These are phyloP conservation scores for Nibea albiflora DNA, from an alignment of 2,113 vertebrate genomes.

Conservation along the genomic window DNA sequence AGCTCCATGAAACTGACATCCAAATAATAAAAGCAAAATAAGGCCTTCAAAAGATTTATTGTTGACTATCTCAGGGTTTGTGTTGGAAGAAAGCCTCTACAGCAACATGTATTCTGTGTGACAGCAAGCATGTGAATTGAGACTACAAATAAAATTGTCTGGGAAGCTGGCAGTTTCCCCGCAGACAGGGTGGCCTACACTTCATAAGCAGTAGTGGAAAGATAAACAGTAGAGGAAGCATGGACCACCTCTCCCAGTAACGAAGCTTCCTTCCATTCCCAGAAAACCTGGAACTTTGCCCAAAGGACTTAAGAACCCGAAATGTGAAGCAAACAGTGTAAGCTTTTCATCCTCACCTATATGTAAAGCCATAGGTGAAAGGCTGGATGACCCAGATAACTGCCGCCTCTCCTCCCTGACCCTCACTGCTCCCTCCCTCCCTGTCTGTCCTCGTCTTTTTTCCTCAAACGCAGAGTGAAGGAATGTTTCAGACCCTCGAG, in stretches of 20 bases:
- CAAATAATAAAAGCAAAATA: slow-evolving; percentile 32
- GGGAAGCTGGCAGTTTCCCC: slow-evolving; percentile 3
- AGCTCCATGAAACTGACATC: slow-evolving; percentile 21
- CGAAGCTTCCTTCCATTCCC: slow-evolving; percentile 46
- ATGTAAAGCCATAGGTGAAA: slow-evolving; percentile 25
- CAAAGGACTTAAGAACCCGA: slow-evolving; percentile 3
- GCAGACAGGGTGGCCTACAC: slow-evolving; percentile 4
- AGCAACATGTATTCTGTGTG: background rate
- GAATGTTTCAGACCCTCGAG: slow-evolving; percentile 75
- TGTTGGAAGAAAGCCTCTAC: background rate
- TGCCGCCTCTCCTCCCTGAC: slow-evolving; percentile 10
- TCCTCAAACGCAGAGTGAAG: slow-evolving; percentile 36
- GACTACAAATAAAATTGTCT: slow-evolving; percentile 2
- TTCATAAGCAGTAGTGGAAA: slow-evolving; percentile 33
- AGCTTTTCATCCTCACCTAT: slow-evolving; percentile 11
- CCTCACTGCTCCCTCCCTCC: background rate
- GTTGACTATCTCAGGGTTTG: background rate
- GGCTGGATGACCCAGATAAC: slow-evolving; percentile 56
- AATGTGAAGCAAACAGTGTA: background rate
- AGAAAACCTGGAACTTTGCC: slow-evolving; percentile 25
- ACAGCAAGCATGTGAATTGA: slow-evolving; percentile 7
- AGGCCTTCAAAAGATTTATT: slow-evolving; percentile 29
- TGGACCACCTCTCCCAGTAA: background rate
- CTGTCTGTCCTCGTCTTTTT: slow-evolving; percentile 18
- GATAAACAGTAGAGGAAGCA: slow-evolving; percentile 25